These are phyloP conservation scores for Drosophila kanekoi DNA, from an alignment of 2,888 invertebrate species.

Conservation along the genomic window DNA sequence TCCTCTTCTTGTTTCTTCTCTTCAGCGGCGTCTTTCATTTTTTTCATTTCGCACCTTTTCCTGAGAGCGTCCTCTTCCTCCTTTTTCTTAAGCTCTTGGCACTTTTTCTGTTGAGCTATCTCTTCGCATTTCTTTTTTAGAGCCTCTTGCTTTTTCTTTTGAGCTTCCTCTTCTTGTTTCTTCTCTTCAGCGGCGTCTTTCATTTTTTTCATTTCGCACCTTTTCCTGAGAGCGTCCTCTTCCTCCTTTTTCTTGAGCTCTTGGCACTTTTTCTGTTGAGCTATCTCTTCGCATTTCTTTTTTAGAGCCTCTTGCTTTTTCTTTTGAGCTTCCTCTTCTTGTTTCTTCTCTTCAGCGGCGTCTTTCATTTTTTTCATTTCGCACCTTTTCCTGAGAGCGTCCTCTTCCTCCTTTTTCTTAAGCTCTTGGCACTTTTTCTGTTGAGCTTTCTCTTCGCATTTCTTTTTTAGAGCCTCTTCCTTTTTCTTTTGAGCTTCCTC, in stretches of 20 bases:
- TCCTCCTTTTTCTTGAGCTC: background rate
- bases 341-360: too few species aligned
- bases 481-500: too few species aligned
- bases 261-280: background rate
- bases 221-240: background rate
- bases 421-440: too few species aligned
- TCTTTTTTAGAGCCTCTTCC: too few species aligned
- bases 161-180: background rate
- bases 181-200: background rate
- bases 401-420: too few species aligned
- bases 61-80: background rate
- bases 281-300: background rate
- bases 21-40: background rate
- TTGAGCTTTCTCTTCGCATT: too few species aligned
- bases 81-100: background rate
- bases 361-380: too few species aligned
- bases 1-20: background rate
- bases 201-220: background rate
- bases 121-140: too few species aligned
- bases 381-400: too few species aligned
- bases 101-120: background rate
- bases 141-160: background rate
- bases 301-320: too few species aligned
- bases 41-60: background rate
- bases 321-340: too few species aligned